These are phyloP conservation scores for Drosophila kokeensis DNA, from an alignment of 2,888 invertebrate genomes.

Conservation along the genomic window DNA sequence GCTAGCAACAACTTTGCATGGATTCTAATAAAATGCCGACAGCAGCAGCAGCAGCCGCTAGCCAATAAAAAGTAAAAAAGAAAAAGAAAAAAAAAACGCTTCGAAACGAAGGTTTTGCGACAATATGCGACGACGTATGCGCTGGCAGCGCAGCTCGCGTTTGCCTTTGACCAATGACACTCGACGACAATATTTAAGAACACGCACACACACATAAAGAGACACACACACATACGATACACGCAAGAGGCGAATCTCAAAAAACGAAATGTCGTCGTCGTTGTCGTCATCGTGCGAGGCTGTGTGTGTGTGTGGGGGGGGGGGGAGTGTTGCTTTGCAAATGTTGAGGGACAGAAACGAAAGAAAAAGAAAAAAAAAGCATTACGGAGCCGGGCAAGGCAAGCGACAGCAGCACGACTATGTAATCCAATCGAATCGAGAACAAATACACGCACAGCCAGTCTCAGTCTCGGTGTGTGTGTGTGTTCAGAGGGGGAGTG, in stretches of 20 bases:
- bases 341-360: slow-evolving; percentile 64
- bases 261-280: slow-evolving; percentile 73
- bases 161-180: slow-evolving; percentile 84
- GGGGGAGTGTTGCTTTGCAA: slow-evolving; percentile 42
- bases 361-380: slow-evolving; percentile 46
- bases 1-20: slow-evolving; percentile 26
- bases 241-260: slow-evolving; percentile 65
- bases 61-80: slow-evolving; percentile 22
- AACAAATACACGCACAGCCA: slow-evolving; percentile 59
- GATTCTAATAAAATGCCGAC: slow-evolving; percentile 64
- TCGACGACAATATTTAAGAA: slow-evolving; percentile 84
- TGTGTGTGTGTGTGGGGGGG: slow-evolving; percentile 19
- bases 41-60: slow-evolving; percentile 30
- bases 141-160: slow-evolving; percentile 55
- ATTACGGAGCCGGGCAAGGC: slow-evolving; percentile 50
- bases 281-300: slow-evolving; percentile 21
- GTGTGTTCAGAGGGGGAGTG: slow-evolving; percentile 34
- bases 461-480: slow-evolving; percentile 5
- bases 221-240: slow-evolving; percentile 27
- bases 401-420: slow-evolving; percentile 53
- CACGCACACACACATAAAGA: slow-evolving; percentile 38
- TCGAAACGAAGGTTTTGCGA: slow-evolving; percentile 61
- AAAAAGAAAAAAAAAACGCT: slow-evolving; percentile 21
- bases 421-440: slow-evolving; percentile 77
- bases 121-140: slow-evolving; percentile 63